Percentiles rank a stretch among this genome's conserved stretches.
Conservation (phyloP, 2,888 invertebrate genomes). For the Bombylius major region DNA sequence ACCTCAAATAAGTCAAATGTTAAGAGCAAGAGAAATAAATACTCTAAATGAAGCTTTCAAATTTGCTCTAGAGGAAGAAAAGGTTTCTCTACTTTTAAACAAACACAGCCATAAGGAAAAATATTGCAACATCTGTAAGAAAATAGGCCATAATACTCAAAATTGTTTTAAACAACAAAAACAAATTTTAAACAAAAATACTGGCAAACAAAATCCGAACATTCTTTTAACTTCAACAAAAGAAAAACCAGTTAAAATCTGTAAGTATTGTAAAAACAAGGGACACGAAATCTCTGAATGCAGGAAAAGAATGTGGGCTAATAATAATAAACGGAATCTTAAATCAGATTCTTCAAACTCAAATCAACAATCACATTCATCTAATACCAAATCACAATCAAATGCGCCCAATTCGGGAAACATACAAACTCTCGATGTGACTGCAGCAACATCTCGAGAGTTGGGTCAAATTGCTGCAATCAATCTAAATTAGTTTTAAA, state of each 20-base stretch:
- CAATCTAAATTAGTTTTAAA: background rate
- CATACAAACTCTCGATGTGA: background rate
- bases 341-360: too few relatives aligned
- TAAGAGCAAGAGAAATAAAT: conserved; percentile 3
- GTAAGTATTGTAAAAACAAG: background rate
- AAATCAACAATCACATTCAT: too few relatives aligned
- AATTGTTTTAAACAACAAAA: too few relatives aligned
- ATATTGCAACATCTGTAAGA: background rate
- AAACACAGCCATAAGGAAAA: background rate
- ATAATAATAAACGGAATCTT: background rate
- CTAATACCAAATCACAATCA: too few relatives aligned
- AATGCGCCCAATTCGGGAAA: background rate
- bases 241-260: background rate
- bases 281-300: background rate
- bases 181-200: background rate
- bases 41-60: conserved; percentile 4
- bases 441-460: background rate
- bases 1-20: conserved; percentile 4
- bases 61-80: conserved; percentile 4
- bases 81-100: conserved; percentile 5
- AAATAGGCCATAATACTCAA: too few relatives aligned
- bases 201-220: background rate
- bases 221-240: too few relatives aligned
- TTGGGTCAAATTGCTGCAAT: background rate
- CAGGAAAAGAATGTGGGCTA: background rate